phyloP scores from a whole-genome alignment of 2,113 vertebrate genomes.

The Glareola pratincola region DNA sequence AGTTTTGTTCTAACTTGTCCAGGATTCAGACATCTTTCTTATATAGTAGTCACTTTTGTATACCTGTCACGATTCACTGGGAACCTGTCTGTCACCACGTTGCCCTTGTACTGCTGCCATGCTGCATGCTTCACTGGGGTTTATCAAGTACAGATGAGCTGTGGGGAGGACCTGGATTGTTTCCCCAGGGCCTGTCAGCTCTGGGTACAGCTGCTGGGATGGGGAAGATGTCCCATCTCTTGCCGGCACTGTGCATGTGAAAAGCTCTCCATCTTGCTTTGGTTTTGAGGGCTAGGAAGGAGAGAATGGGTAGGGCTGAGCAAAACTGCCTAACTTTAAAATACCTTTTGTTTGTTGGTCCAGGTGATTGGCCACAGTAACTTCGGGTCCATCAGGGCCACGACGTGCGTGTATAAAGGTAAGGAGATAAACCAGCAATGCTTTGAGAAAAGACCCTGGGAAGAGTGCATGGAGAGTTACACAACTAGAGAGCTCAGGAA shows the following conservation, averaged over 20 bases:
- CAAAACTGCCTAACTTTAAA: not conserved
- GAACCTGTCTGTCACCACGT: not conserved
- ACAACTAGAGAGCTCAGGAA: not conserved
- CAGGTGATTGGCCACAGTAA: conserved; percentile 98
- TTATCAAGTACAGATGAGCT: not conserved
- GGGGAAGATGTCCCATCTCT: not conserved
- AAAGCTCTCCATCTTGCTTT: not conserved
- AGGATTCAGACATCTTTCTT: not conserved
- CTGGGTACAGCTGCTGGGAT: not conserved
- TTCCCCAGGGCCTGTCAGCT: not conserved
- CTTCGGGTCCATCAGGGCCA: conserved; percentile 97
- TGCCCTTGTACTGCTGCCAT: not conserved
- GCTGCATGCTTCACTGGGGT: not conserved
- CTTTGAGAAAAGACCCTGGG: not conserved
- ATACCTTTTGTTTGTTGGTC: not conserved
- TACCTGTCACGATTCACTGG: not conserved
- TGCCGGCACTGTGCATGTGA: not conserved
- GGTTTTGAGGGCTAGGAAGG: not conserved
- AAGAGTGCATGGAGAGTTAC: not conserved
- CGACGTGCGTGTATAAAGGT: conserved; percentile 96
- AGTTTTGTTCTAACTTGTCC: not conserved
- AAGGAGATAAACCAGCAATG: not conserved
- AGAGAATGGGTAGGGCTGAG: not conserved
- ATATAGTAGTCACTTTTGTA: not conserved
- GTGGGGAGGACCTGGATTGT: not conserved